Evolutionary conservation across 2,797 vertebrate species (phyloP).

Genomic region (Ptychadena robeensis): DNA sequence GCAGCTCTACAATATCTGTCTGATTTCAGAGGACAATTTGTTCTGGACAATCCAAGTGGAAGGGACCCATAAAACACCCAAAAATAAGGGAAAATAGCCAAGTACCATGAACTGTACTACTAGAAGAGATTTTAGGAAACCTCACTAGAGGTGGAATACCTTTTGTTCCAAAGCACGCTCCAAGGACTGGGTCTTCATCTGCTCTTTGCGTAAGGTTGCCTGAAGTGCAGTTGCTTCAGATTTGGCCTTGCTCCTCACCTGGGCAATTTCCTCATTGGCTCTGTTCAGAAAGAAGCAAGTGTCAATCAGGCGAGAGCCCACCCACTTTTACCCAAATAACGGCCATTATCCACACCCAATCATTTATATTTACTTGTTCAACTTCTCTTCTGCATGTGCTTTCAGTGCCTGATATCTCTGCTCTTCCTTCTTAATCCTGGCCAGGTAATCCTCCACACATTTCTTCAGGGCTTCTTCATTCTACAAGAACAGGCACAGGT

Average conservation of each 20-base stretch:
- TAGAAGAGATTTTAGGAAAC: too few species aligned
- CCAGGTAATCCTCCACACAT: slow-evolving; percentile 84
- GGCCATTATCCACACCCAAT: not conserved
- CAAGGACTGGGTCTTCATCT: slow-evolving; percentile 86
- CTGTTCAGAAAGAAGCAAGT: slow-evolving; percentile 65
- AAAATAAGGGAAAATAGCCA: too few species aligned
- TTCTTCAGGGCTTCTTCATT: slow-evolving; percentile 91
- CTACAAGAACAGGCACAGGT: slow-evolving; percentile 67
- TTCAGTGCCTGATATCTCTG: slow-evolving; percentile 91
- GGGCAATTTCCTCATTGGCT: slow-evolving; percentile 86
- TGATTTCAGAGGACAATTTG: too few species aligned
- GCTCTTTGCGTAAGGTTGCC: slow-evolving; percentile 84
- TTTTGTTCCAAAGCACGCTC: slow-evolving; percentile 91
- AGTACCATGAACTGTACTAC: too few species aligned
- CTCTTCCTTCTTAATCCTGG: slow-evolving; percentile 84
- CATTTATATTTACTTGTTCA: slow-evolving; percentile 79
- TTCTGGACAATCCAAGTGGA: too few species aligned
- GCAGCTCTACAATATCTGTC: too few species aligned
- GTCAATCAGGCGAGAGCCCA: not conserved
- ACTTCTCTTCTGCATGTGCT: slow-evolving; percentile 91
- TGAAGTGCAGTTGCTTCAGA: slow-evolving; percentile 80
- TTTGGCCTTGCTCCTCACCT: slow-evolving; percentile 82
- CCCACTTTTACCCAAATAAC: not conserved
- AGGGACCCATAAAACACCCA: too few species aligned
- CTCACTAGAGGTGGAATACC: slow-evolving; percentile 68